phyloP scores from a whole-genome alignment of 2,888 invertebrate species.

The Hydriomena furcata region DNA sequence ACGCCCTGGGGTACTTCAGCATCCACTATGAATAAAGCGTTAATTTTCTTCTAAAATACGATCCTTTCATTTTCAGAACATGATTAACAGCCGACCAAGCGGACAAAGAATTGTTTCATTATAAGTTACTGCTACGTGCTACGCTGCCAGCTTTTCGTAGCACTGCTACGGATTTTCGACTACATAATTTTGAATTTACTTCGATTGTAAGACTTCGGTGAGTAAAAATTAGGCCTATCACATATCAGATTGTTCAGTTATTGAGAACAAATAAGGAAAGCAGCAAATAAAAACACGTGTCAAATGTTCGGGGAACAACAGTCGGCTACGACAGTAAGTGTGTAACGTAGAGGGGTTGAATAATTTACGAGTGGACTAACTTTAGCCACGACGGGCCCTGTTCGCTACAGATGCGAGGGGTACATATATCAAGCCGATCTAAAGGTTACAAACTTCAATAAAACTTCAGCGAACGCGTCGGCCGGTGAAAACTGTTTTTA shows the following conservation, averaged over 20 bases:
- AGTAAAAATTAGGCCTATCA: background rate
- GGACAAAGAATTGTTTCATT: constrained; percentile 8
- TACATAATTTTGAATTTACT: background rate
- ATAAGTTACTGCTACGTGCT: constrained; percentile 9
- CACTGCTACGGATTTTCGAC: constrained; percentile 11
- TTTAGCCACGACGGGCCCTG: constrained; percentile 63
- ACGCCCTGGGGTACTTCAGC: constrained; percentile 38
- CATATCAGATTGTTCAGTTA: background rate
- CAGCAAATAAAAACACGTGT: constrained; percentile 45
- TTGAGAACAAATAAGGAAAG: constrained; percentile 12
- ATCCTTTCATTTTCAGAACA: constrained; percentile 20
- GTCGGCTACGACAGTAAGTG: constrained; percentile 62
- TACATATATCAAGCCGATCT: constrained; percentile 74
- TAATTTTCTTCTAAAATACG: constrained; percentile 35
- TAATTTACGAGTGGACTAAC: constrained; percentile 79
- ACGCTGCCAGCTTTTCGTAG: constrained; percentile 18
- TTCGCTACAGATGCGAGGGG: constrained; percentile 60
- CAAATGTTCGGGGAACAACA: constrained; percentile 56
- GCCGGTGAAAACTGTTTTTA: constrained; percentile 76
- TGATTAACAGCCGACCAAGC: constrained; percentile 18
- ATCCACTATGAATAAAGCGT: constrained; percentile 38
- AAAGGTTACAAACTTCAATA: constrained; percentile 70
- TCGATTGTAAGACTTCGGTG: background rate
- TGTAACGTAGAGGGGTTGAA: constrained; percentile 67
- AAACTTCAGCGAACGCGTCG: constrained; percentile 61